Conservation (phyloP, 2,113 vertebrate genomes). For the Oxyura jamaicensis region DNA sequence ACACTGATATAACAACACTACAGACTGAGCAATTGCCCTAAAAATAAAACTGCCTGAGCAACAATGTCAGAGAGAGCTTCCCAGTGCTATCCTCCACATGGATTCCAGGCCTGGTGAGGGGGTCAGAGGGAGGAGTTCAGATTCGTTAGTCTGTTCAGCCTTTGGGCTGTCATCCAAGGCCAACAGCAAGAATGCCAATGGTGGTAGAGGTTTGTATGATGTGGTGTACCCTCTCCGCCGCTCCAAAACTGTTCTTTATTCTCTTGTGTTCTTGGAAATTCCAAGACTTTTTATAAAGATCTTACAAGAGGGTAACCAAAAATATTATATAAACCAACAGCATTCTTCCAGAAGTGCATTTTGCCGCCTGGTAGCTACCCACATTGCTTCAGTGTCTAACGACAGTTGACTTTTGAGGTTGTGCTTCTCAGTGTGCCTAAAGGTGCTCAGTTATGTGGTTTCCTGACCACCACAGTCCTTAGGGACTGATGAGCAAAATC, state of each 20-base stretch:
- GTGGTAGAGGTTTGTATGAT: constrained; percentile 50
- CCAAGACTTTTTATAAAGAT: not conserved
- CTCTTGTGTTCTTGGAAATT: constrained; percentile 67
- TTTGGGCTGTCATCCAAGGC: constrained; percentile 51
- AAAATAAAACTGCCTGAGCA: not conserved
- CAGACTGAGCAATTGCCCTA: not conserved
- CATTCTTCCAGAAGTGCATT: constrained; percentile 29
- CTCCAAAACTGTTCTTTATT: constrained; percentile 44
- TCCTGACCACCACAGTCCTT: not conserved
- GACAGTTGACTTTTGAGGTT: constrained; percentile 36
- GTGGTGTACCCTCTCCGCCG: constrained; percentile 2
- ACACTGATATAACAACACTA: not conserved
- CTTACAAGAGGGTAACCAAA: constrained; percentile 22
- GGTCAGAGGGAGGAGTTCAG: not conserved
- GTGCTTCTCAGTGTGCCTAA: not conserved
- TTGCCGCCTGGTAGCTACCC: constrained; percentile 4
- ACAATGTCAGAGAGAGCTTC: not conserved
- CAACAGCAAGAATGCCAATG: constrained; percentile 37
- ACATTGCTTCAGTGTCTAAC: constrained; percentile 4
- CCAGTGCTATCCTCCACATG: not conserved
- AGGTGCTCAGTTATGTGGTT: constrained; percentile 25
- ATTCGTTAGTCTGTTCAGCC: not conserved
- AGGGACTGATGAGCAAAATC: not conserved
- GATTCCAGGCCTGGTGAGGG: not conserved
- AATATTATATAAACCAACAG: constrained; percentile 31